Evolutionary conservation across 1,140 invertebrate genomes (phyloP), one percentile per base, ranked within the genome.

Genomic region (Drosophila ficusphila): DNA sequence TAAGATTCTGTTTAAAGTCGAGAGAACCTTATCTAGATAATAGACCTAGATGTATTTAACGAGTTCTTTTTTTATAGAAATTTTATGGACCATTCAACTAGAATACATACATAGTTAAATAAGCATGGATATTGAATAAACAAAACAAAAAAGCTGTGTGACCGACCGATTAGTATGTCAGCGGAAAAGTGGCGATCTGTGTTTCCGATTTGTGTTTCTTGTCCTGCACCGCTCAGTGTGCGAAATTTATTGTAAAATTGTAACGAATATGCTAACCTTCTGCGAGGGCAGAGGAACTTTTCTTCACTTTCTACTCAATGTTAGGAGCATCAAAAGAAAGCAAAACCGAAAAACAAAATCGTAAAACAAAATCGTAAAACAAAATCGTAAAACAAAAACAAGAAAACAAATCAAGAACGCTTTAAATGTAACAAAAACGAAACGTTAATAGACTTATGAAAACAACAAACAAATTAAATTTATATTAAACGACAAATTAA

Each of bases 351-450:
- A 48, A 70, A 46, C 69, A 56, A 25, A 58, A 27, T 11, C 25
- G 16, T 14, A 29, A 48, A 70, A 46, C 69, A 56, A 25, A 58
- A 27, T 11, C 25, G 16, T 14, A 29, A 48, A 70, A 46, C 69
- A 56, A 25, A 58, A 27, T 11, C 25, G 16, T 14, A 29, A 48
- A 70, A 46, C n/a, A n/a, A 36, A 38, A 41, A 64, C 70, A 54
- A 49, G 16, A 64, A 60, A 47, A 70, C 86, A 85, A 70, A 90
- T 73, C 62, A 79, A 82, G 68, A 82, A 82, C 81, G 81, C 81
- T 90, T 90, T 90, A 90, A 86, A 90, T 86, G 77, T 86, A 86
- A 90, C 82, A 82, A 88, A 88, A 88, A 82, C 82, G 83, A 89
- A 88, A 88, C 78, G 82, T 88, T 88, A 78, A 88, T 88, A 88